Percentiles rank a stretch among this genome's conserved stretches.
Conservation (phyloP, 53 echinoderm and acorn worm species). For the Pentamera pediparva region DNA sequence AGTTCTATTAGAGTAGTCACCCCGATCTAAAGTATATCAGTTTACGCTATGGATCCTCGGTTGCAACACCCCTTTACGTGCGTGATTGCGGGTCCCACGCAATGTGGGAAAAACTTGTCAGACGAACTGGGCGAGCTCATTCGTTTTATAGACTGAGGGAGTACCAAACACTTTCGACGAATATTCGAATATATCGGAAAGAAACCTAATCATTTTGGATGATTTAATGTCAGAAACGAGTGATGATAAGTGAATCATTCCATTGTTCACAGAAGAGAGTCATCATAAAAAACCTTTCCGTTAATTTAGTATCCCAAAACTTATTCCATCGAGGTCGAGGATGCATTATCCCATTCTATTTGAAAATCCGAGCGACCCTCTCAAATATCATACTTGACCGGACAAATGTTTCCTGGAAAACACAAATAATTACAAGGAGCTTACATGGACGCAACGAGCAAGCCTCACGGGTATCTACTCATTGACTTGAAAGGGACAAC, state of each 20-base stretch:
- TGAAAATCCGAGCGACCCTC: conserved; percentile 74
- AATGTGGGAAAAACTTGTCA: conserved; percentile 54
- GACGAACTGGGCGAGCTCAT: conserved; percentile 20
- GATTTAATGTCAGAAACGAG: too few species aligned
- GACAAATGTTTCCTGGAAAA: conserved; percentile 68
- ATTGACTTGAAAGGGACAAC: conserved; percentile 70
- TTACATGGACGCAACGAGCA: conserved; percentile 50
- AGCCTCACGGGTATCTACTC: conserved; percentile 60
- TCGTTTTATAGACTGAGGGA: conserved; percentile 49
- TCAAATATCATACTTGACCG: conserved; percentile 62
- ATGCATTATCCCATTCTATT: conserved; percentile 68
- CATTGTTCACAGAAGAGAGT: conserved; percentile 69
- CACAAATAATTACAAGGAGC: conserved; percentile 53
- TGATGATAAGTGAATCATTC: conserved; percentile 42
- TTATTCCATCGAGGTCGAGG: conserved; percentile 63
- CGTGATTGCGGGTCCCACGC: conserved; percentile 49
- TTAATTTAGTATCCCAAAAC: conserved; percentile 64
- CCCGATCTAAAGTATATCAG: not conserved
- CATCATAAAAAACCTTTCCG: conserved; percentile 70
- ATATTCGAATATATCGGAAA: conserved; percentile 26
- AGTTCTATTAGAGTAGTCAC: not conserved
- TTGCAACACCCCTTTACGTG: conserved; percentile 26
- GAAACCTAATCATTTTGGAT: conserved; percentile 53
- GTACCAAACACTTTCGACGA: conserved; percentile 44
- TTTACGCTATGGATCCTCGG: not conserved